Evolutionary conservation across 2,113 vertebrate species (phyloP), one percentile per base, ranked within the genome.

Genomic region (Urocynchramus pylzowi): DNA sequence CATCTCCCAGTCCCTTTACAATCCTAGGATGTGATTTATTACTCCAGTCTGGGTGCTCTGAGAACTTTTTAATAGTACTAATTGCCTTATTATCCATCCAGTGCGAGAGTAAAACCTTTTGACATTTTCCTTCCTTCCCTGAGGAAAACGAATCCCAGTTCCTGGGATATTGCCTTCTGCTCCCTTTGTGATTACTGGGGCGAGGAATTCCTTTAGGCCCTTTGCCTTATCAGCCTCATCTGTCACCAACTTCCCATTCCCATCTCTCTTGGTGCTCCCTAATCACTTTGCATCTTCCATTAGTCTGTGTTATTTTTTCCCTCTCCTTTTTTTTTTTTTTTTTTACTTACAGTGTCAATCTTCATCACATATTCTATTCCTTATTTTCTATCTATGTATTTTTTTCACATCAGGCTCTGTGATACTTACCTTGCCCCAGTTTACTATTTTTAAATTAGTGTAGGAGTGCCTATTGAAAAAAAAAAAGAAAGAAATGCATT

Each of bases 101-200:
- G 61, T 90, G 89, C 54, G 11, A 95, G 80, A 95, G 78, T 79
- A 92, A 95, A 95, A 93, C 86, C 95, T 97, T 95, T 85, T 93
- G 96, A 97, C 95, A 94, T 97, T 97, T 95, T 73, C 87, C 90
- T 92, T 96, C 70, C 60, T 91, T 91, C 90, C 94, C 95, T 10
- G 52, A 96, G 94, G 95, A 94, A 94, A 97, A 92, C 65, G 81
- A 94, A 96, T 82, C 85, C 84, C 47, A n/a, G 79, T 90, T 93
- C 70, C 87, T 87, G 74, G 94, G 92, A 93, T 96, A 67, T 87
- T 94, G 93, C 93, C 93, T 96, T 96, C 95, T 94, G 85, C 91
- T 96, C 89, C 93, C 88, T 95, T 76, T 83, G 90, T 95, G 93
- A 90, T 95, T 96, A 96, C 93, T 95, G 93, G 94, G 93, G 92